Evolutionary conservation across 2,797 vertebrate genomes (phyloP).

Genomic region (Mormyrus hasselquistii): DNA sequence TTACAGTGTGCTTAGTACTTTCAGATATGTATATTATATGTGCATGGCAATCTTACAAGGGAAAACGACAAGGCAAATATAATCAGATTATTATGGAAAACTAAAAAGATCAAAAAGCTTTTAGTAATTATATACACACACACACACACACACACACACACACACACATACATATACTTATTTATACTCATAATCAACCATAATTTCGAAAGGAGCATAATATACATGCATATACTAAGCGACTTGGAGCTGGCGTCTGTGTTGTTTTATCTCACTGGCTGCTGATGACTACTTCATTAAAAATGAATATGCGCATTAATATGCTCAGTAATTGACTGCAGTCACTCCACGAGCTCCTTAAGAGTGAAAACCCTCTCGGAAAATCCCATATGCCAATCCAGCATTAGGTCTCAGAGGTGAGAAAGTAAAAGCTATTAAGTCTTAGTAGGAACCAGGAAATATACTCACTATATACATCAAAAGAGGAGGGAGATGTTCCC

Average conservation of each 20-base stretch:
- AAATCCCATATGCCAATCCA: background rate
- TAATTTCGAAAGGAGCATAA: too few species aligned
- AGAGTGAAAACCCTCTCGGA: slow-evolving; percentile 6
- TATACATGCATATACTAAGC: background rate
- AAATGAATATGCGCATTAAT: slow-evolving; percentile 18
- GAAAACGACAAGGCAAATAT: background rate
- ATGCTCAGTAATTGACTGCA: background rate
- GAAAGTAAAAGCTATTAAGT: background rate
- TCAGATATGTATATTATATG: background rate
- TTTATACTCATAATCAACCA: background rate
- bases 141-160: background rate
- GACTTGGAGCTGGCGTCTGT: background rate
- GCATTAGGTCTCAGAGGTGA: background rate
- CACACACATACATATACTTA: background rate
- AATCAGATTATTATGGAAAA: background rate
- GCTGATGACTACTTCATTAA: slow-evolving; percentile 2
- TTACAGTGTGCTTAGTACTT: background rate
- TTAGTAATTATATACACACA: background rate
- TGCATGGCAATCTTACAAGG: background rate
- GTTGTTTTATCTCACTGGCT: background rate
- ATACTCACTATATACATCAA: background rate
- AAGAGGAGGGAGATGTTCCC: background rate
- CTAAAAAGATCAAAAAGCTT: background rate
- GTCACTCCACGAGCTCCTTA: background rate
- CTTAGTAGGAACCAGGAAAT: background rate